Base-by-base conservation (phyloP, 1,140 invertebrate species). In the Trinorchestia longiramus region DNA sequence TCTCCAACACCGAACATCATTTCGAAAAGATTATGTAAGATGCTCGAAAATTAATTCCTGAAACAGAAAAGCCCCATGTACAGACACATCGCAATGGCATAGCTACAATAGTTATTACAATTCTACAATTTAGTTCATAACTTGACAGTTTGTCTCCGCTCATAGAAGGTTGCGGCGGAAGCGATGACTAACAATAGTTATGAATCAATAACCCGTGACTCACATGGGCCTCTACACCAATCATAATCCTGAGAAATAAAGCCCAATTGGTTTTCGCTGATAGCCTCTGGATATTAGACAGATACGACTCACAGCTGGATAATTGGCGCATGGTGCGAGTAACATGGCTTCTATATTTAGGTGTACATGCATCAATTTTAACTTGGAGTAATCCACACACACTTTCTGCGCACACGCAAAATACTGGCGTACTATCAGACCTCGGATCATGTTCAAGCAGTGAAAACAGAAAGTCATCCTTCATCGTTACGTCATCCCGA, bases 171-270 rank as follows among this genome's bases (percentile, higher is more conserved):
- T 6, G 47, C 19, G 47, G 47, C 15, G 1, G 62, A 36, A 19
- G n/a, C 4, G 23, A 36, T 90, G 88, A 42, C 88, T 15, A 90
- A 3, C 88, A 36, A 0, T 90, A 41, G 88, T 42, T 41, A 42
- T 42, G 88, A 90, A 90, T 90, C 88, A 90, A 90, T 90, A 90
- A 28, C 36, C 11, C 88, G 43, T 90, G 88, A 90, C 88, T 90
- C 88, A 90, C 28, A 41, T 36, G 62, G 28, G 62, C 62, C 62
- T 77, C 62, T 28, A 77, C 62, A 77, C 8, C 28, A 77, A 77
- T 77, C 62, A 77, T 77, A 77, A 77, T 77, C 62, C 62, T 11
- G 15, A 77, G 62, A 77, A 77, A 77, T 77, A 77, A 11, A 36
- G 28, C 28, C 62, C 62, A 15, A 77, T 77, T 36, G 15, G 36